Evolutionary conservation across 1,140 invertebrate genomes (phyloP).

Genomic region (Drosophila asahinai): DNA sequence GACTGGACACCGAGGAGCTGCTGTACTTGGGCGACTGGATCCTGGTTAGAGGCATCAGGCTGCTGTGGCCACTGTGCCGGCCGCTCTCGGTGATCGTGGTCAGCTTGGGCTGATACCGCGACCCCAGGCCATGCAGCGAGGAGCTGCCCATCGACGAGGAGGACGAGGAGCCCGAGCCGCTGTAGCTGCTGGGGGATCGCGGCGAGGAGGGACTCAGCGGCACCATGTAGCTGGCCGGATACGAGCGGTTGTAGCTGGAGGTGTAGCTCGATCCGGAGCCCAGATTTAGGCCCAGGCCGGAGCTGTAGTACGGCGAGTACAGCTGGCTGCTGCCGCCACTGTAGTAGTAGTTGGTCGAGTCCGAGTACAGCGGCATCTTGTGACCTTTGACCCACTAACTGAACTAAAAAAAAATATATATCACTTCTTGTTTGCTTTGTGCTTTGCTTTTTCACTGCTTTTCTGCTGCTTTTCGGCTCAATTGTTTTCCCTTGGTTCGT

Average conservation of each 20-base stretch:
- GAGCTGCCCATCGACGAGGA: conserved; percentile 21
- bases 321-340: conserved; percentile 85
- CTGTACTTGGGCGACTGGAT: conserved; percentile 85
- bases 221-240: conserved; percentile 73
- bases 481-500: conserved; percentile 10
- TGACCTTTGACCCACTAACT: not conserved
- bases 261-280: conserved; percentile 57
- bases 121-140: conserved; percentile 74
- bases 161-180: conserved; percentile 42
- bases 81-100: conserved; percentile 89
- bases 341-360: conserved; percentile 76
- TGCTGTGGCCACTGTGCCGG: conserved; percentile 58
- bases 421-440: conserved; percentile 4
- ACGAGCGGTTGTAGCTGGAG: conserved; percentile 72
- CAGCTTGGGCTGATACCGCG: conserved; percentile 90
- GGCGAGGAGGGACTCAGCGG: conserved; percentile 62
- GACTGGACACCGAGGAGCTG: conserved; percentile 11
- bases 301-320: conserved; percentile 87
- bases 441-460: conserved; percentile 17
- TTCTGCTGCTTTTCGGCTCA: conserved; percentile 14
- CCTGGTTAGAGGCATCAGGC: conserved; percentile 82
- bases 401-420: conserved; percentile 20
- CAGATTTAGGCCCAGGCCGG: conserved; percentile 60
- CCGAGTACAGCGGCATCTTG: conserved; percentile 83
- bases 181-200: conserved; percentile 45